Evolutionary conservation across 2,888 invertebrate species (phyloP).

Genomic region (Sesia bembeciformis): DNA sequence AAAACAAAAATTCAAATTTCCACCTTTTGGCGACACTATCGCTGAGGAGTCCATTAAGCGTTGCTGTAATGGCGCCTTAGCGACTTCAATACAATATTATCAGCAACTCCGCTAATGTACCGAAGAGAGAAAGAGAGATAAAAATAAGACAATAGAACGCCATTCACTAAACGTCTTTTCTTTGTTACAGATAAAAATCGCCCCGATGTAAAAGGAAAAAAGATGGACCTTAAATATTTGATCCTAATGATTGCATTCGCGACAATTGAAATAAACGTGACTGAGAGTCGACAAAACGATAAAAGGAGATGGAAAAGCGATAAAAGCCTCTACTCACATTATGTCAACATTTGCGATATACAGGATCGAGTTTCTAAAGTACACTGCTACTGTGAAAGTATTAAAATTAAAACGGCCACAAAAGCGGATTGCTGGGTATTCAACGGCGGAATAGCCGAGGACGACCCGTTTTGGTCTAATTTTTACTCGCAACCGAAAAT

Average conservation of each 20-base stretch:
- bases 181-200: constrained; percentile 61
- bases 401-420: constrained; percentile 73
- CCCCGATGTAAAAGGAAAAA: constrained; percentile 43
- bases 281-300: constrained; percentile 62
- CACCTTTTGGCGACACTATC: neutral
- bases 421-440: constrained; percentile 87
- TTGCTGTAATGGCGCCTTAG: constrained; percentile 24
- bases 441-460: constrained; percentile 79
- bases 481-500: constrained; percentile 83
- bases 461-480: constrained; percentile 83
- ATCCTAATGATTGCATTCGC: constrained; percentile 65
- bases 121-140: constrained; percentile 17
- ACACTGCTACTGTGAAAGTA: constrained; percentile 79
- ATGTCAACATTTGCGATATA: constrained; percentile 75
- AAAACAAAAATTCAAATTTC: too few species aligned
- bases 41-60: constrained; percentile 26
- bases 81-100: constrained; percentile 35
- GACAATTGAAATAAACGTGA: constrained; percentile 62
- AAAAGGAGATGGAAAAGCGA: constrained; percentile 65
- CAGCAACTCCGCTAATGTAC: constrained; percentile 30
- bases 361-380: constrained; percentile 72
- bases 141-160: constrained; percentile 28
- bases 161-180: constrained; percentile 26
- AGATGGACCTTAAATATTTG: constrained; percentile 64
- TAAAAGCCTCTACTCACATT: constrained; percentile 51